Percentiles rank a stretch among this genome's conserved stretches.
Conservation (phyloP, 2,797 vertebrate genomes). For the Sciurus vulgaris region DNA sequence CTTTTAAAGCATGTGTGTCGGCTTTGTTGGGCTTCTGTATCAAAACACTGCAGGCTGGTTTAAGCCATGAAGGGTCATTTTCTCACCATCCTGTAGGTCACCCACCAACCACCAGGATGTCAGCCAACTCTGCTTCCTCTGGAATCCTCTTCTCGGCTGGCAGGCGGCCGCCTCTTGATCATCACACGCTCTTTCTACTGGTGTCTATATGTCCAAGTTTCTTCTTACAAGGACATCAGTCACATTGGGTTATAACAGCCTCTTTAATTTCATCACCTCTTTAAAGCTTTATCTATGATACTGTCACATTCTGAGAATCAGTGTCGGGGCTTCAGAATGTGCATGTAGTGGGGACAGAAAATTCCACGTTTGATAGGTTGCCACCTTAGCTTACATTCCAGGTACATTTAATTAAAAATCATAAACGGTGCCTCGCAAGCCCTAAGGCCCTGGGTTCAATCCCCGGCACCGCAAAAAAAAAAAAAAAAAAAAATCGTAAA, state of each 20-base stretch:
- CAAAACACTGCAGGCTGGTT: not conserved
- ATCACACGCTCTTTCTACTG: not conserved
- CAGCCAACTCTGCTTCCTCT: not conserved
- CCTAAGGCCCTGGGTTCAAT: too few relatives aligned
- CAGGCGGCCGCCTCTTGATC: not conserved
- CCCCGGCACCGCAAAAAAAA: too few relatives aligned
- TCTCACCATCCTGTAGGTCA: not conserved
- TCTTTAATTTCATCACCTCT: not conserved
- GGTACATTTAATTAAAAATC: not conserved
- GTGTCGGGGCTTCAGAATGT: not conserved
- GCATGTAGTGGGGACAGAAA: not conserved
- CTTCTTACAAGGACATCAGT: not conserved
- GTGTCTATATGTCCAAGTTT: not conserved
- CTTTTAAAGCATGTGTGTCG: not conserved
- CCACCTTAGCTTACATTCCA: not conserved
- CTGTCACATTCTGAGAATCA: not conserved
- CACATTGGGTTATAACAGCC: not conserved
- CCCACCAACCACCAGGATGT: not conserved
- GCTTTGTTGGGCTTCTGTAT: not conserved
- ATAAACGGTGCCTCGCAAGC: not conserved
- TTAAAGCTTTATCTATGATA: not conserved
- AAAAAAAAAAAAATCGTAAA: not conserved
- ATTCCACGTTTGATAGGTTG: not conserved
- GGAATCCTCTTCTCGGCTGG: not conserved
- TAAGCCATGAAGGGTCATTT: slow-evolving; percentile 4